Evolutionary conservation across 2,888 invertebrate species (phyloP), one percentile per base, ranked within the genome.

Genomic region (Andrena bicolor): DNA sequence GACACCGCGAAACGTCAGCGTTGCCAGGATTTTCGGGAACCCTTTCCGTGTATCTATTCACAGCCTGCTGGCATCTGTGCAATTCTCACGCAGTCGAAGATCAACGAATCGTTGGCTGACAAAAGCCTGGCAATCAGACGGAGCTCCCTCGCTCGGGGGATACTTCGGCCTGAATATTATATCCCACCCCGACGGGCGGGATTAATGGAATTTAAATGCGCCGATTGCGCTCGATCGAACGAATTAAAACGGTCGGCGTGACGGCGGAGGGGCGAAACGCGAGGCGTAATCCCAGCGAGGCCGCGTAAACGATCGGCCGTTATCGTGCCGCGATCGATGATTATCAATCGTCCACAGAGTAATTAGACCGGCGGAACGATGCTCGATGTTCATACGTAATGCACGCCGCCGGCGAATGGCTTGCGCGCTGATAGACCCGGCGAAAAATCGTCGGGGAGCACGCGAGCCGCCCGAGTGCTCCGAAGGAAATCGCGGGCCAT

Each of bases 311-410:
- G 61, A 76, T 76, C 76, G 73, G 26, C 26, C 41, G 53, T 76
- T 63, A 56, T 48, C 74, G 64, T n/a, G 30, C 16, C 53, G 16
- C 53, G 73, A 48, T 63, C 64, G 64, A 32, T 51, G 73, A 72
- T 76, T 61, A 76, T 53, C 73, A 63, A 63, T 76, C 76, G 51
- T 30, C 13, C 13, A 6, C 8, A 8, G 30, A 35, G n/a, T 66
- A 85, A 85, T 85, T 75, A 64, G 76, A 85, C 56, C 69, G 35
- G 35, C 10, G 41, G n/a, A 48, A 71, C 20, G 69, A 10, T n/a
- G 48, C 30, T 49, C 64, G 70, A 61, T 69, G 73, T 20, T 80
- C 66, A 65, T 28, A 48, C 41, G 51, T 32, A 53, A 32, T 69
- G 56, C 2, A 41, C n/a, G 16, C 26, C 60, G 63, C 35, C 10